phyloP scores from a whole-genome alignment of 2,888 invertebrate species.

The Scotopteryx bipunctaria region DNA sequence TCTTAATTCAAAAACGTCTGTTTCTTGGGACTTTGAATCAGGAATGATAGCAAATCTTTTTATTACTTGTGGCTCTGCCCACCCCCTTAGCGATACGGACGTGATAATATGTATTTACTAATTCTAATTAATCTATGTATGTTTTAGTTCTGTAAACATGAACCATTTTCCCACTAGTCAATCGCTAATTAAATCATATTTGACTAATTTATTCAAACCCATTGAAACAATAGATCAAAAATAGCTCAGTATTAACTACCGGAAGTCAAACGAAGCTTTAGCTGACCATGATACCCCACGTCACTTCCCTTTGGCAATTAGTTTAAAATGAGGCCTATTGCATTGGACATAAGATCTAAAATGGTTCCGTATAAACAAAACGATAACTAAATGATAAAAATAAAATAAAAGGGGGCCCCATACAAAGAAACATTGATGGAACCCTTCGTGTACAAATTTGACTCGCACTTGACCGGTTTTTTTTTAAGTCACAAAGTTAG shows the following conservation, averaged over 20 bases:
- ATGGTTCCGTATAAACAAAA: neutral
- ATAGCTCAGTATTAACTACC: constrained; percentile 46
- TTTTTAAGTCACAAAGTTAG: no score
- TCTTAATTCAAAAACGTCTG: no score
- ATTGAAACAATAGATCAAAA: constrained; percentile 50
- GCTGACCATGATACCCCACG: constrained; percentile 36
- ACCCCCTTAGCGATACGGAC: no score
- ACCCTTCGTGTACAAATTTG: no score
- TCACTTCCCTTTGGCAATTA: neutral
- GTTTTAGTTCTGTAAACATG: neutral
- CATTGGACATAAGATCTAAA: neutral
- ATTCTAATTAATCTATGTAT: no score
- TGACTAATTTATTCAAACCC: constrained; percentile 16
- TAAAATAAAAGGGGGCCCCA: no score
- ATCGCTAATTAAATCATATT: constrained; percentile 1
- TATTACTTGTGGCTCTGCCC: no score
- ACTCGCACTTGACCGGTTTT: no score
- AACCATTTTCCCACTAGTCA: constrained; percentile 5
- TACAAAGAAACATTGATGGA: no score
- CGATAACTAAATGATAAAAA: neutral
- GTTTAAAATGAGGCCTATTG: neutral
- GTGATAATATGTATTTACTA: no score
- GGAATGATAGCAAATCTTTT: no score
- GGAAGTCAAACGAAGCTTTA: constrained; percentile 45
- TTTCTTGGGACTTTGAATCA: no score